Base-by-base conservation (phyloP, 1,140 invertebrate genomes). In the Bombus waltoni region DNA sequence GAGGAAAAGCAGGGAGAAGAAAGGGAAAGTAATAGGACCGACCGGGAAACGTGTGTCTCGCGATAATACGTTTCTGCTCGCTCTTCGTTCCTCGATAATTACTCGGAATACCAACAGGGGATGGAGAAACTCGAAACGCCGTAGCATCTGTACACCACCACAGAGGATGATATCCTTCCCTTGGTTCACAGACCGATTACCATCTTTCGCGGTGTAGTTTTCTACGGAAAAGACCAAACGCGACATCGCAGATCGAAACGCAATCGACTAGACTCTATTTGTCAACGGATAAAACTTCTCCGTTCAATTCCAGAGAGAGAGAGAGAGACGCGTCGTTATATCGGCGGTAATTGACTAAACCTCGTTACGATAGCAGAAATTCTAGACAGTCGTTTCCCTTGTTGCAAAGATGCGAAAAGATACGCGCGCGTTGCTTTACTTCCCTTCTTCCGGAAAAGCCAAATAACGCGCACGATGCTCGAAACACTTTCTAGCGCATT, bases 21-120 rank as follows among this genome's bases (percentile, higher is more conserved):
- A 81, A 83, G 74, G 87, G 70, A 88, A 87, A 89, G 80, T 74
- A 87, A 82, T 85, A 89, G 70, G 81, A 86, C 76, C 66, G 66
- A 44, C 59, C n/a, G 68, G 32, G 68, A 44, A 85, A 79, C 89
- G 81, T 77, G 86, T 89, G 76, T 77, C 85, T 78, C 86, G 83
- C 28, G 83, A 84, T 89, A 91, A 91, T 91, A 90, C 78, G 87
- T 89, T 92, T 84, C 88, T 81, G 70, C 78, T 71, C 57, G 78
- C 47, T 83, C 38, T 32, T 66, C 77, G 75, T 83, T 84, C 76
- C 75, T 75, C 78, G 82, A 87, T 92, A 91, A 93, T 93, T 91
- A 90, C 85, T 85, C 25, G 81, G 73, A 53, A 87, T 77, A 86
- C 79, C 87, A 40, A 76, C 77, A 57, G 53, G 6, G 25, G 35